phyloP scores from a whole-genome alignment of 2,888 invertebrate genomes.

The Neocrepidodera transversa region DNA sequence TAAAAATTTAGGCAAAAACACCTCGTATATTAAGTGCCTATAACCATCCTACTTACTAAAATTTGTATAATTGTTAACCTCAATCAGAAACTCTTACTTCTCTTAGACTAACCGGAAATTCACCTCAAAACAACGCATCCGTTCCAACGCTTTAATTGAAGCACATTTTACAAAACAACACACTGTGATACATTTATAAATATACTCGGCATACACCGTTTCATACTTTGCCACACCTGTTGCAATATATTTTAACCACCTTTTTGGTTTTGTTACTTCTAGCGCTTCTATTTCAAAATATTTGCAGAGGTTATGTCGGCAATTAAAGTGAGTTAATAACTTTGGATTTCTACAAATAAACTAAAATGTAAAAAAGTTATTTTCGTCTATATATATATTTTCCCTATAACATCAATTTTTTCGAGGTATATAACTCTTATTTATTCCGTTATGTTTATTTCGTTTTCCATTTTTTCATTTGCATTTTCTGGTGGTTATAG shows the following conservation, averaged over 20 bases:
- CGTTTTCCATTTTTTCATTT: too few species aligned
- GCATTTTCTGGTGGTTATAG: too few species aligned
- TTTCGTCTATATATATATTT: too few species aligned
- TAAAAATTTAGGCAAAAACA: too few species aligned
- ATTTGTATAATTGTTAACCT: background rate
- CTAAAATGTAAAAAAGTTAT: background rate
- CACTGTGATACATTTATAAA: constrained; percentile 26
- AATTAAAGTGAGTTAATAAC: constrained; percentile 20
- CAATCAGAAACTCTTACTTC: constrained; percentile 11
- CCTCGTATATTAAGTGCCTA: too few species aligned
- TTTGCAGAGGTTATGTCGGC: constrained; percentile 18
- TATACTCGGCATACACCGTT: constrained; percentile 15
- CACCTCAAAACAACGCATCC: constrained; percentile 28
- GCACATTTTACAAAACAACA: constrained; percentile 21
- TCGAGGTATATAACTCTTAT: too few species aligned
- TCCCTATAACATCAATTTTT: too few species aligned
- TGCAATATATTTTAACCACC: constrained; percentile 28
- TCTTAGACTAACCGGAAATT: constrained; percentile 20
- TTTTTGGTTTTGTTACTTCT: constrained; percentile 8
- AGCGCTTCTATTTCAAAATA: constrained; percentile 13
- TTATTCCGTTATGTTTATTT: too few species aligned
- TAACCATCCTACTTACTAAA: too few species aligned
- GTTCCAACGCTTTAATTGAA: constrained; percentile 28
- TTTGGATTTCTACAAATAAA: constrained; percentile 9
- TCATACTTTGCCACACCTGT: constrained; percentile 33